These are phyloP conservation scores for Cephus spinipes DNA, from an alignment of 2,888 invertebrate genomes.

Conservation along the genomic window DNA sequence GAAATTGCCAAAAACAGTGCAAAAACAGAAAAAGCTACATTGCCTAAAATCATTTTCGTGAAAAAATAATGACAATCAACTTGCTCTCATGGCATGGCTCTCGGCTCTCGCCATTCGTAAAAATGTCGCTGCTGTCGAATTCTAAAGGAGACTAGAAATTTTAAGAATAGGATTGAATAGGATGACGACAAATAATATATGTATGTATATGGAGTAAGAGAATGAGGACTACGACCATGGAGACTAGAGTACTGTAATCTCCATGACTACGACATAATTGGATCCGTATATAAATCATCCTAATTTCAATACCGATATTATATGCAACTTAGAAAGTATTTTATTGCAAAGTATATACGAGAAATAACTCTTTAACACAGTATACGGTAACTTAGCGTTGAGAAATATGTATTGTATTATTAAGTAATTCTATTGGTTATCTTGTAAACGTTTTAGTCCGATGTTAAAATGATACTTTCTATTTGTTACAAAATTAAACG, in stretches of 20 bases:
- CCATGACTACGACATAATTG: not conserved
- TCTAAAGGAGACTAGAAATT: not conserved
- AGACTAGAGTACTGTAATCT: too few relatives aligned
- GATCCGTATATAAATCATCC: not conserved
- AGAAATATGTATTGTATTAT: not conserved
- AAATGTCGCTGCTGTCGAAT: not conserved
- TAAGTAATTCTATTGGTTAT: not conserved
- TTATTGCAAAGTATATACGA: not conserved
- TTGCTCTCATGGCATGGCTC: not conserved
- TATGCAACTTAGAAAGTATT: not conserved
- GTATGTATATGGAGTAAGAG: not conserved
- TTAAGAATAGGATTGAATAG: not conserved
- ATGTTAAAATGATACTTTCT: not conserved
- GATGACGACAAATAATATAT: not conserved
- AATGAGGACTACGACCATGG: not conserved
- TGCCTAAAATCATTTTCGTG: not conserved
- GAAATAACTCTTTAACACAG: too few relatives aligned
- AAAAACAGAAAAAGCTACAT: not conserved
- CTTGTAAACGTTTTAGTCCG: not conserved
- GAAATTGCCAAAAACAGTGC: not conserved
- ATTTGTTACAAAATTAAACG: not conserved
- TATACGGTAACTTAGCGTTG: not conserved
- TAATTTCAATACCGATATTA: not conserved
- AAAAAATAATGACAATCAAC: conserved; percentile 4
- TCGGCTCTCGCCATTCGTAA: not conserved